Evolutionary conservation across 2,113 vertebrate species (phyloP).

Genomic region (Erythrolamprus reginae): DNA sequence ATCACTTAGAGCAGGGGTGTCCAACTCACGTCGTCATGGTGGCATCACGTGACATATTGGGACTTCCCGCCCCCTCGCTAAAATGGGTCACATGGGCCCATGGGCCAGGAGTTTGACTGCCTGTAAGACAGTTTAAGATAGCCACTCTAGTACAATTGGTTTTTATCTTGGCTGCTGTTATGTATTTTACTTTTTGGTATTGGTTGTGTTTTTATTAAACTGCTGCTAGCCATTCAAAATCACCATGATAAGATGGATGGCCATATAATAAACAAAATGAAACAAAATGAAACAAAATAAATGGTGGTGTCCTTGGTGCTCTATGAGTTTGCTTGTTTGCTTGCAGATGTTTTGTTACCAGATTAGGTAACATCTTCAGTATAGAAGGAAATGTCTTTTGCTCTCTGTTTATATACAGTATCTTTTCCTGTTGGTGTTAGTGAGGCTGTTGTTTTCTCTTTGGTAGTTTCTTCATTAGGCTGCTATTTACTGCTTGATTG

Average conservation of each 20-base stretch:
- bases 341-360: not conserved
- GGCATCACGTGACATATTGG: too few species aligned
- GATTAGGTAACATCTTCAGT: too few species aligned
- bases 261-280: not conserved
- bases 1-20: not conserved
- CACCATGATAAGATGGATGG: not conserved
- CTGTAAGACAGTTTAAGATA: not conserved
- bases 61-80: too few species aligned
- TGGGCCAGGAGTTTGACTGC: too few species aligned
- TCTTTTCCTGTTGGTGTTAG: not conserved
- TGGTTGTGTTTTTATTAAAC: not conserved
- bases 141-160: not conserved
- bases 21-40: too few species aligned
- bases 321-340: not conserved
- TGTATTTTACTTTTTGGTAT: not conserved
- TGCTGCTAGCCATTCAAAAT: not conserved
- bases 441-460: not conserved
- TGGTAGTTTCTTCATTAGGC: not conserved
- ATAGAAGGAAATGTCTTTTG: too few species aligned
- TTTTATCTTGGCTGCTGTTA: not conserved
- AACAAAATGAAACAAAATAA: not conserved
- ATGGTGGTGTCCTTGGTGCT: not conserved
- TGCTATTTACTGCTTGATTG: not conserved
- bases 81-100: too few species aligned
- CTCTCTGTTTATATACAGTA: too few species aligned